Evolutionary conservation across 2,113 vertebrate species (phyloP).

Genomic region (Gallinago paraguaiae): DNA sequence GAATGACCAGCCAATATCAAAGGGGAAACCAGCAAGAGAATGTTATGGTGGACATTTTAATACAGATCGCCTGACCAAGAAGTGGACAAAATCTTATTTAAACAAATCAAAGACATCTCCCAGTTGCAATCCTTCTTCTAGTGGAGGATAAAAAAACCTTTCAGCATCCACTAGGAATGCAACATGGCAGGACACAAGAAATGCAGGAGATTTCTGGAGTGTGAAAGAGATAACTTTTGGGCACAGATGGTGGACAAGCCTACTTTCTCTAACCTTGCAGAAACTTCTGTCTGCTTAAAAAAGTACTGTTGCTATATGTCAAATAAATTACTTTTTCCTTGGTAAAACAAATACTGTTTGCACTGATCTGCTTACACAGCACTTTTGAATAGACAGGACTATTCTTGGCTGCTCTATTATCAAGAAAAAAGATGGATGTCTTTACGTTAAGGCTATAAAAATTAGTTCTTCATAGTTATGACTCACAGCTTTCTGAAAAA

Average conservation of each 20-base stretch:
- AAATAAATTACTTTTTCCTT: background rate
- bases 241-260: background rate
- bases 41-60: background rate
- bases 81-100: background rate
- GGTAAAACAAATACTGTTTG: background rate
- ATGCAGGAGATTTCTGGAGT: background rate
- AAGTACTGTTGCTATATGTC: background rate
- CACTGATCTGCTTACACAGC: background rate
- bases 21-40: background rate
- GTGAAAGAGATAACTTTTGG: background rate
- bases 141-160: background rate
- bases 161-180: background rate
- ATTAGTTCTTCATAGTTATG: background rate
- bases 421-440: conserved; percentile 2
- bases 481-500: conserved; percentile 30
- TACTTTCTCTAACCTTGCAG: background rate
- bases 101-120: background rate
- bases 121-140: background rate
- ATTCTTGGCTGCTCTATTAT: conserved; percentile 6
- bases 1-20: background rate
- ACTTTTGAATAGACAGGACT: background rate
- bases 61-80: background rate
- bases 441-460: background rate
- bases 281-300: background rate
- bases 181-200: background rate